A percentile compares a stretch with the other conserved stretches of the same genome.
phyloP scores from a whole-genome alignment of 2,797 vertebrate species.

The Muscicapa striata region DNA sequence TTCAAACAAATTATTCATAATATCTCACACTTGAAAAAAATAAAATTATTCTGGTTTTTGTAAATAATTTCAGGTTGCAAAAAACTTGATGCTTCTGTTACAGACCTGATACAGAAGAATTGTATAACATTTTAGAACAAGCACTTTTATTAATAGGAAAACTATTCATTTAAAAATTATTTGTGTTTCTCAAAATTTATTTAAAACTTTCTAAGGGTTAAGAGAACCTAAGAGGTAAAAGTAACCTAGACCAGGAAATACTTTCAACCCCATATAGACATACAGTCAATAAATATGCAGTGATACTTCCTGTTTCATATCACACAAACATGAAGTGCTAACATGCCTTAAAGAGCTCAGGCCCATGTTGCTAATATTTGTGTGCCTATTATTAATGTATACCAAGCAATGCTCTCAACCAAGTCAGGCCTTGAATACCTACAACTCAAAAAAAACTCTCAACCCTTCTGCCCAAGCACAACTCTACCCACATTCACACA shows the following conservation, averaged over 20 bases:
- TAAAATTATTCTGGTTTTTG: neutral
- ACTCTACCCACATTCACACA: neutral
- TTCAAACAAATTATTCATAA: neutral
- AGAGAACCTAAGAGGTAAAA: neutral
- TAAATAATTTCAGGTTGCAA: neutral
- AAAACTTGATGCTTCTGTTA: neutral
- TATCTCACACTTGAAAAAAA: neutral
- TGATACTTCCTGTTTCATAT: neutral
- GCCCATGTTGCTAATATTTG: neutral
- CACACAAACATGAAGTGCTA: neutral
- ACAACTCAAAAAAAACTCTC: neutral
- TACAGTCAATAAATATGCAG: neutral
- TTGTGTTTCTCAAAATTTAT: neutral
- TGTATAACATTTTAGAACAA: neutral
- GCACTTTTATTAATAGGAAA: neutral
- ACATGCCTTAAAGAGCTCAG: neutral
- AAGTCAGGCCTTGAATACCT: neutral
- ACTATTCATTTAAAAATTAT: neutral
- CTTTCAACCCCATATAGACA: neutral
- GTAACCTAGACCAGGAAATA: neutral
- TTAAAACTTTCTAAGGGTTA: neutral
- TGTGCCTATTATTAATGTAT: neutral
- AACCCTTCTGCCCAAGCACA: neutral
- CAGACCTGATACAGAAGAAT: neutral
- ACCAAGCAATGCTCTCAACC: neutral